These are phyloP conservation scores for Carcharodon carcharias DNA, from an alignment of 2,797 vertebrate species.

Conservation along the genomic window DNA sequence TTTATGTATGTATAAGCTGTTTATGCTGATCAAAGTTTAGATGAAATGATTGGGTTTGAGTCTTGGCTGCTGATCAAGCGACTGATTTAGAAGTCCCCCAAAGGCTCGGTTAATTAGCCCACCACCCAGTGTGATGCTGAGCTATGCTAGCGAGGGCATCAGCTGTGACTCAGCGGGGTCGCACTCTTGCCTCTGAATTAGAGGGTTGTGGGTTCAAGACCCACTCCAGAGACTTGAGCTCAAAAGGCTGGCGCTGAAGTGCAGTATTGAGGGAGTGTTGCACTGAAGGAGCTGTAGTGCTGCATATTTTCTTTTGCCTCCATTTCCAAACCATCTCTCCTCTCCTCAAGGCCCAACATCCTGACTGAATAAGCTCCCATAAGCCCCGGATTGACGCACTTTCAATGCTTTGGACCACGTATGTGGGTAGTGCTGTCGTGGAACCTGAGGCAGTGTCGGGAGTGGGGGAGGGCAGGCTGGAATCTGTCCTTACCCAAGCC, in stretches of 20 bases:
- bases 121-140: background rate
- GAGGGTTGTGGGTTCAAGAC: background rate
- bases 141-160: background rate
- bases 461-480: background rate
- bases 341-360: background rate
- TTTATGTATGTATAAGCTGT: background rate
- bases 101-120: background rate
- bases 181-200: background rate
- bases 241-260: background rate
- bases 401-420: background rate
- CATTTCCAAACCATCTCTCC: background rate
- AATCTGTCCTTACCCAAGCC: background rate
- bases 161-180: background rate
- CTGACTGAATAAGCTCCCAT: background rate
- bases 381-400: background rate
- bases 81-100: background rate
- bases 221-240: background rate
- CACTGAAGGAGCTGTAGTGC: background rate
- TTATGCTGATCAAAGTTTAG: conserved; percentile 9
- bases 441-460: too few species aligned
- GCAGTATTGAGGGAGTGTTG: background rate
- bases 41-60: background rate
- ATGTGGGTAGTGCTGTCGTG: too few species aligned
- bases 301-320: background rate
- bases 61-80: background rate